These are phyloP conservation scores for Brotula barbata DNA, from an alignment of 2,797 vertebrate species.

Conservation along the genomic window DNA sequence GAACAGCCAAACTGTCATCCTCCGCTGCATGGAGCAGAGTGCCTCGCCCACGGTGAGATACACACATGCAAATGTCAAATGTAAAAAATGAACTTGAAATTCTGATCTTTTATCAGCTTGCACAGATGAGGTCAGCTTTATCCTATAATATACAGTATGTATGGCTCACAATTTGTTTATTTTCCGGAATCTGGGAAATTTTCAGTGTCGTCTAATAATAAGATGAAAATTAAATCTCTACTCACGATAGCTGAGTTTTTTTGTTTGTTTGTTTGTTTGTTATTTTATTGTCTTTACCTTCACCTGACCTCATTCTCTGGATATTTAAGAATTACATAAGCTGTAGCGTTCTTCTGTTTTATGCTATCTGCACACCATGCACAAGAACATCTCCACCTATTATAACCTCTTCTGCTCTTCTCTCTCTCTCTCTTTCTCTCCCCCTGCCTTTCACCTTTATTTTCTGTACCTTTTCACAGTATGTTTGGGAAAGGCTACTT, in stretches of 20 bases:
- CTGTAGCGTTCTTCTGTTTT: slow-evolving; percentile 8
- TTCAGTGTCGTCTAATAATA: no score
- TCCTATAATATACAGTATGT: no score
- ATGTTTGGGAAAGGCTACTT: slow-evolving; percentile 91
- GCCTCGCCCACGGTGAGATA: slow-evolving; percentile 88
- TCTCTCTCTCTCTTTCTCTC: slow-evolving; percentile 11
- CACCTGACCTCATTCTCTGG: no score
- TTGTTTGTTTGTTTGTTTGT: no score
- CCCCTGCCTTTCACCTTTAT: background rate
- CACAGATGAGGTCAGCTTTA: no score
- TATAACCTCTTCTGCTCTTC: slow-evolving; percentile 4
- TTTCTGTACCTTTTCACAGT: slow-evolving; percentile 78
- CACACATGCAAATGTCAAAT: background rate
- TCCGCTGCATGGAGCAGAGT: slow-evolving; percentile 89
- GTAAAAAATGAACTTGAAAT: no score
- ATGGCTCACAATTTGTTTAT: no score
- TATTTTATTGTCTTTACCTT: no score
- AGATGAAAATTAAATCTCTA: no score
- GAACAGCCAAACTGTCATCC: slow-evolving; percentile 88
- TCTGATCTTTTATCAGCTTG: no score
- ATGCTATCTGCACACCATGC: slow-evolving; percentile 6
- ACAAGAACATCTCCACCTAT: slow-evolving; percentile 1
- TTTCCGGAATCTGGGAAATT: no score
- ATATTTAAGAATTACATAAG: slow-evolving; percentile 15
- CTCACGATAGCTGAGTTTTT: no score